Conservation (phyloP, 2,113 vertebrate genomes). For the Corythoichthys haematopterus region DNA sequence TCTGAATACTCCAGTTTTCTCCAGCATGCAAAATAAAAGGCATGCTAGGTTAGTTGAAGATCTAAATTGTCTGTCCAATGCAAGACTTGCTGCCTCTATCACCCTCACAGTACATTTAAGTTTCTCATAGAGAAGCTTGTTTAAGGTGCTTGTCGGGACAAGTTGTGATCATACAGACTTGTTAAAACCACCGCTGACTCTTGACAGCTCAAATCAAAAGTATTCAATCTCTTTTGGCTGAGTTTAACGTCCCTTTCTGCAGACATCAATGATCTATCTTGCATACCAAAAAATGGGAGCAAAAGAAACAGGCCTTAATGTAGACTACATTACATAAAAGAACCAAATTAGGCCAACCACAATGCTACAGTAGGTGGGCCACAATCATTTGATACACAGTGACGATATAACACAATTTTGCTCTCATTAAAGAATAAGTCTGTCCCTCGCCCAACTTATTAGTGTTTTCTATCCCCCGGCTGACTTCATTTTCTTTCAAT, state of each 20-base stretch:
- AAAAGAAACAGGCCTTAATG: conserved; percentile 37
- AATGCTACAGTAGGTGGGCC: conserved; percentile 64
- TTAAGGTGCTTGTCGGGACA: conserved; percentile 22
- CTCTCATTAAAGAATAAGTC: conserved; percentile 59
- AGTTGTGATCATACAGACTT: conserved; percentile 45
- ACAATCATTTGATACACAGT: conserved; percentile 50
- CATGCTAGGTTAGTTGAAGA: no score
- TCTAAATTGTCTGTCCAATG: neutral
- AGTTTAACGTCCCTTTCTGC: conserved; percentile 24
- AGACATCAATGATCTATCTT: conserved; percentile 17
- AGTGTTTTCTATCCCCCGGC: conserved; percentile 23
- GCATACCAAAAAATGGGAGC: conserved; percentile 23
- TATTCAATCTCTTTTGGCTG: conserved; percentile 12
- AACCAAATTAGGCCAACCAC: conserved; percentile 58
- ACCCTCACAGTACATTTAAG: conserved; percentile 2
- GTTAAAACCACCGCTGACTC: conserved; percentile 20
- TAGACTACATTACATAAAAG: conserved; percentile 46
- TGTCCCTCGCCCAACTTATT: conserved; percentile 30
- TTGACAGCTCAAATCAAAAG: conserved; percentile 41
- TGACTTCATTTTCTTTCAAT: conserved; percentile 26
- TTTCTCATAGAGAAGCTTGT: conserved; percentile 1
- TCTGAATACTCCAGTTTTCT: neutral
- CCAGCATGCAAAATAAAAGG: neutral
- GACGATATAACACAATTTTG: conserved; percentile 57
- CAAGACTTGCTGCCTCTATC: neutral